Evolutionary conservation across 2,113 vertebrate species (phyloP).

Genomic region (Mesembrinibis cayennensis): DNA sequence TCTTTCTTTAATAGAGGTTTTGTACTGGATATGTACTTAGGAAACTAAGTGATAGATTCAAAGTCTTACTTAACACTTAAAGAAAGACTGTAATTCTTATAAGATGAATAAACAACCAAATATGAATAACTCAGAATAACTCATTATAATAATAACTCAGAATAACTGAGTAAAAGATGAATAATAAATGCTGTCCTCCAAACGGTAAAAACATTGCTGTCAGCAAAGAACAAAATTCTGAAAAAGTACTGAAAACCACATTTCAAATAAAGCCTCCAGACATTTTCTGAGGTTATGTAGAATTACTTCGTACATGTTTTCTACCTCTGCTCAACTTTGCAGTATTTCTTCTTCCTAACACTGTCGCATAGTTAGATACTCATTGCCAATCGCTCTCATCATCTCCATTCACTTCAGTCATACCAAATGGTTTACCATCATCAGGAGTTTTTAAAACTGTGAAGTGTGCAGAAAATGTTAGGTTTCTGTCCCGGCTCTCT

Average conservation of each 20-base stretch:
- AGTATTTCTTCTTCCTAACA: neutral
- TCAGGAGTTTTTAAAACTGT: neutral
- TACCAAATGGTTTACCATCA: neutral
- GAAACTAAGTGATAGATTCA: neutral
- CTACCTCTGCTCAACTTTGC: neutral
- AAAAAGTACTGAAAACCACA: neutral
- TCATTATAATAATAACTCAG: neutral
- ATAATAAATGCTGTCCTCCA: neutral
- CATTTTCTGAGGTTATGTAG: neutral
- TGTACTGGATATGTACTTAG: neutral
- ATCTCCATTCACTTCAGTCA: neutral
- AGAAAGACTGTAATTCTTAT: neutral
- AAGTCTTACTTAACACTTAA: neutral
- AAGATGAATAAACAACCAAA: constrained; percentile 14
- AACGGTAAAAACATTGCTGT: neutral
- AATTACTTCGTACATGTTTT: neutral
- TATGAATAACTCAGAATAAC: neutral
- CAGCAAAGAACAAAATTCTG: neutral
- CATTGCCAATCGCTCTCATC: neutral
- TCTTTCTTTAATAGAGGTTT: neutral
- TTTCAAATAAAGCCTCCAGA: neutral
- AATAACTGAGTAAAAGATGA: neutral
- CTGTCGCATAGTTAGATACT: neutral
- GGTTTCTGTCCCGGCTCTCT: neutral
- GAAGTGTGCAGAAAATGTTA: neutral